Evolutionary conservation across 1,140 invertebrate species (phyloP), one percentile per base, ranked within the genome.

Genomic region (Aphis craccivora): DNA sequence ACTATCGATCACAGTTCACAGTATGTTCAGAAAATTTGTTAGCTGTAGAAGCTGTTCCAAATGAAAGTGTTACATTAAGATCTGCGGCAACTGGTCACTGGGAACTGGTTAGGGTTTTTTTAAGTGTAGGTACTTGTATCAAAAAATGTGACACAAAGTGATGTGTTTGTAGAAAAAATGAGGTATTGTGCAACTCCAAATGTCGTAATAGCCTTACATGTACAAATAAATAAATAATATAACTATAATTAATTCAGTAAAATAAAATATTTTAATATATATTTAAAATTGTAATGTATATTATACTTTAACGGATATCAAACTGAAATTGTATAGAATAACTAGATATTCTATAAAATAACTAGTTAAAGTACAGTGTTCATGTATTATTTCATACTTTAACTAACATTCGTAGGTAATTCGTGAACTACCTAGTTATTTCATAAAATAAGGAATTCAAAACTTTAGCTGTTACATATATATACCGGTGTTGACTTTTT

Each of bases 151-250:
- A 22, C 35, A 84, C 37, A 37, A 22, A 37, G n/a, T 11, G 35
- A 37, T 83, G 76, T 83, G n/a, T 83, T 37, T 83, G 76, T 40
- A 84, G 18, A 84, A 43, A 43, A 43, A 84, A 40, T 0, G 35
- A 84, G 35, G 37, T 25, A 40, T 35, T 40, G n/a, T 84, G 37
- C 35, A 84, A 84, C 35, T 84, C 37, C 25, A 84, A 84, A 84
- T 84, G 81, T 7, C 37, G 43, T 35, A 35, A 43, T 84, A 43
- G 35, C 37, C 20, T 37, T 37, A 22, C 20, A 37, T 84, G 37
- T 23, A 40, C 81, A 84, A 84, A 84, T 84, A 84, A 84, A 84
- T 84, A 84, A 84, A 37, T 22, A 84, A 23, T 37, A 84, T 84
- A 40, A 37, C 18, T 84, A 40, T 84, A 84, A 84, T 37, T 37